These are phyloP conservation scores for Cataglyphis livida DNA, from an alignment of 2,888 invertebrate genomes.

Conservation along the genomic window DNA sequence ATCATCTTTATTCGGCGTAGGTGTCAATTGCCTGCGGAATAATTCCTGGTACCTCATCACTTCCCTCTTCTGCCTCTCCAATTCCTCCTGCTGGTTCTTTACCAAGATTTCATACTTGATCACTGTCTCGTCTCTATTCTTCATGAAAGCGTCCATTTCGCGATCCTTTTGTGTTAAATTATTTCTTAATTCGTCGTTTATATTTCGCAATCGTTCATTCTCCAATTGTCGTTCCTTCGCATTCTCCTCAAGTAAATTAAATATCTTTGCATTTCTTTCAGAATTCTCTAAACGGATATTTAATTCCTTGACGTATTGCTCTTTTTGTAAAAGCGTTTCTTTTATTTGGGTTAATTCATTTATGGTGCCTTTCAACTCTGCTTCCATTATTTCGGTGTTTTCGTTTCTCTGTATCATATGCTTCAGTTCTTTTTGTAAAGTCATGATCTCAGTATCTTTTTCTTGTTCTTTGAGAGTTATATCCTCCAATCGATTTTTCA, in stretches of 20 bases:
- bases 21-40: slow-evolving; percentile 67
- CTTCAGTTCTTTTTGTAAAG: slow-evolving; percentile 79
- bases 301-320: slow-evolving; percentile 63
- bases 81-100: slow-evolving; percentile 74
- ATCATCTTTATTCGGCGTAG: slow-evolving; percentile 66
- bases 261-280: slow-evolving; percentile 65
- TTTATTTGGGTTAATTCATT: slow-evolving; percentile 69
- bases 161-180: slow-evolving; percentile 70
- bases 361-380: slow-evolving; percentile 74
- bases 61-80: slow-evolving; percentile 74
- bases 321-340: slow-evolving; percentile 59
- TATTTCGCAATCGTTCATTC: slow-evolving; percentile 68
- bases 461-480: slow-evolving; percentile 72
- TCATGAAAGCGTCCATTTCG: slow-evolving; percentile 78
- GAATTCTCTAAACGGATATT: slow-evolving; percentile 60
- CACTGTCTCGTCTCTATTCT: slow-evolving; percentile 77
- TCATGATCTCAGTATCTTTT: slow-evolving; percentile 79
- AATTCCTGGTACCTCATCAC: slow-evolving; percentile 75
- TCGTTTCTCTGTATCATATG: slow-evolving; percentile 70
- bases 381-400: slow-evolving; percentile 71
- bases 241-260: slow-evolving; percentile 66
- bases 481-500: slow-evolving; percentile 62
- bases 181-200: slow-evolving; percentile 70
- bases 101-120: slow-evolving; percentile 77
- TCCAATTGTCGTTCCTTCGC: slow-evolving; percentile 70